Percentiles rank a stretch among this genome's conserved stretches.
phyloP scores from a whole-genome alignment of 2,113 vertebrate species.

The Heterochromis multidens region DNA sequence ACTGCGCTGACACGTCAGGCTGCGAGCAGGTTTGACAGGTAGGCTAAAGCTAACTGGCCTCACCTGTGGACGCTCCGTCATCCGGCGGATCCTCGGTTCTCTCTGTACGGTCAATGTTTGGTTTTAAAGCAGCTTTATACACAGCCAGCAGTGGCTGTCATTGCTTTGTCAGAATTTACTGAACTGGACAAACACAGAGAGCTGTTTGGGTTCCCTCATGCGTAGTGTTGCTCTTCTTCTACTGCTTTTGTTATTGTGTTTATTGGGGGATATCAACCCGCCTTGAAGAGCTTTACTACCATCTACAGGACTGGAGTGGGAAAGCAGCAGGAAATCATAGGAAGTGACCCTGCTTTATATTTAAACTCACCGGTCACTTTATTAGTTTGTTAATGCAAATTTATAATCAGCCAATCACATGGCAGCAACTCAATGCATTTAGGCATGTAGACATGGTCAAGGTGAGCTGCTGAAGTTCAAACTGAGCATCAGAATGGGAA shows the following conservation, averaged over 20 bases:
- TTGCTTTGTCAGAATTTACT: background rate
- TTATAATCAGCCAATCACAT: too few species aligned
- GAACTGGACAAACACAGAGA: background rate
- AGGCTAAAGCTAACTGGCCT: conserved; percentile 20
- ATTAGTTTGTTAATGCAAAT: too few species aligned
- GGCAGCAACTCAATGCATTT: too few species aligned
- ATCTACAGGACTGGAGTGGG: background rate
- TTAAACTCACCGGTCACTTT: too few species aligned
- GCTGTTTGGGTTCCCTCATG: background rate
- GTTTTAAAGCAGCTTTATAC: background rate
- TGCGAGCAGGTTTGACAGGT: conserved; percentile 10
- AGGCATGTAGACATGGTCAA: too few species aligned
- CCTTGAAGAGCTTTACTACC: background rate
- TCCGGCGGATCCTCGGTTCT: background rate
- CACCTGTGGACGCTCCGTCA: conserved; percentile 17
- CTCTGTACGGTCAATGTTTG: background rate
- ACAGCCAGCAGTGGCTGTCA: background rate
- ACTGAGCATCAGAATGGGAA: background rate
- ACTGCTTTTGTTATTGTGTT: fast-evolving
- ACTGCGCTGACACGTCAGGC: background rate
- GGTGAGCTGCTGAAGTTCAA: too few species aligned
- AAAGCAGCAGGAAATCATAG: background rate
- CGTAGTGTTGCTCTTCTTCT: background rate
- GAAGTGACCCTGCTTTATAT: too few species aligned
- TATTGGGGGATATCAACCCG: background rate